phyloP scores from a whole-genome alignment of 2,888 invertebrate species.

The Lasioglossum zephyrum region DNA sequence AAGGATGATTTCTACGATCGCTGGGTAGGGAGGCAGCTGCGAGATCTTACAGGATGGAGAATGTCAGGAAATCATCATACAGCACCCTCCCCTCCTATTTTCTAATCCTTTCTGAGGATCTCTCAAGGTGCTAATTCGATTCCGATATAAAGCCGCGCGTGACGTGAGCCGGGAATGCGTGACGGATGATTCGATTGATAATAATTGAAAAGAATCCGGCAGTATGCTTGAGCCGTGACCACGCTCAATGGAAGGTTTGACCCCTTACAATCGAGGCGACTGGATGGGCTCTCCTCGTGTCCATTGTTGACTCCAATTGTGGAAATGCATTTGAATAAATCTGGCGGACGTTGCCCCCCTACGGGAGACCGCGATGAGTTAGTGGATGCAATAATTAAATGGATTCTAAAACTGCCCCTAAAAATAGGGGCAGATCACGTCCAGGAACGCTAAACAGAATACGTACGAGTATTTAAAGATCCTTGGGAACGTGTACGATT shows the following conservation, averaged over 20 bases:
- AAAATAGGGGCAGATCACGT: background rate
- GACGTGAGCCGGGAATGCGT: background rate
- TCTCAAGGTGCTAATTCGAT: conserved; percentile 7
- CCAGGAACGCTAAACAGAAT: background rate
- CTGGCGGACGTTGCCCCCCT: conserved; percentile 25
- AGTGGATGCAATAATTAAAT: conserved; percentile 3
- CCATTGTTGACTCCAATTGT: conserved; percentile 50
- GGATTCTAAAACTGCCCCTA: background rate
- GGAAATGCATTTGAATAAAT: conserved; percentile 45
- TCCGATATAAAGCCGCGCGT: conserved; percentile 17
- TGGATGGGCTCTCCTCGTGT: background rate
- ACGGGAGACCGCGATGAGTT: background rate
- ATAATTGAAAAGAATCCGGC: conserved; percentile 40
- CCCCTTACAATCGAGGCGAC: background rate
- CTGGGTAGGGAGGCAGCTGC: too few relatives aligned
- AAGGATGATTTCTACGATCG: background rate
- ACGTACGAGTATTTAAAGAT: too few relatives aligned
- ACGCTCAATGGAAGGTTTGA: conserved; percentile 50
- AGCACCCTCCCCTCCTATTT: background rate
- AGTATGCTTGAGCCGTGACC: conserved; percentile 23
- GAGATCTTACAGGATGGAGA: background rate
- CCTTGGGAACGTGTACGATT: too few relatives aligned
- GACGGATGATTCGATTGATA: conserved; percentile 52
- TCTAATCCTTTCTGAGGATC: background rate
- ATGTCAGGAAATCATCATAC: background rate